These are phyloP conservation scores for Clivina fossor DNA, from an alignment of 2,888 invertebrate species.

Conservation along the genomic window DNA sequence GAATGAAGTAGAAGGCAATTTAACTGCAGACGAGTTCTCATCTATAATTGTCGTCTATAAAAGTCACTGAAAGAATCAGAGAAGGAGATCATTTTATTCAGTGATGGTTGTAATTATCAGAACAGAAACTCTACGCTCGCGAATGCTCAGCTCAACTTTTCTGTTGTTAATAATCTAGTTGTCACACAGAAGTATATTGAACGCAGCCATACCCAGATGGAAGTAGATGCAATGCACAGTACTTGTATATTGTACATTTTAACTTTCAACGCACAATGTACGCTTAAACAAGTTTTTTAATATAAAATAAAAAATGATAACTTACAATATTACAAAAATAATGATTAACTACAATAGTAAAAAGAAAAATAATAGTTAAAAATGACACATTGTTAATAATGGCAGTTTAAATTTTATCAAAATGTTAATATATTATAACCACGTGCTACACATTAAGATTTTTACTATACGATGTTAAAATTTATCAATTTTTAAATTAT, in stretches of 20 bases:
- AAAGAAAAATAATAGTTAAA: too few species aligned
- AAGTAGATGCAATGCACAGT: constrained; percentile 46
- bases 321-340: too few species aligned
- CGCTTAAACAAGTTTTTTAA: too few species aligned
- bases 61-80: constrained; percentile 3
- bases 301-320: too few species aligned
- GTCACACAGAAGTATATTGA: constrained; percentile 45
- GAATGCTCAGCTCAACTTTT: constrained; percentile 37
- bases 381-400: too few species aligned
- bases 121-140: constrained; percentile 35
- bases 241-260: constrained; percentile 43
- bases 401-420: too few species aligned
- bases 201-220: constrained; percentile 47
- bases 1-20: constrained; percentile 37
- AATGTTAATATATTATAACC: too few species aligned
- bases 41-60: constrained; percentile 30
- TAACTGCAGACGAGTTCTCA: constrained; percentile 37
- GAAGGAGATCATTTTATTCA: constrained; percentile 15
- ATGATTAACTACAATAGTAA: too few species aligned
- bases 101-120: constrained; percentile 42
- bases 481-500: too few species aligned
- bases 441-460: too few species aligned
- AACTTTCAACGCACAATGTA: constrained; percentile 33
- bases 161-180: constrained; percentile 31
- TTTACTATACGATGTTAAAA: too few species aligned